Evolutionary conservation across 2,888 invertebrate species (phyloP).

Genomic region (Cyclophora albipunctata): DNA sequence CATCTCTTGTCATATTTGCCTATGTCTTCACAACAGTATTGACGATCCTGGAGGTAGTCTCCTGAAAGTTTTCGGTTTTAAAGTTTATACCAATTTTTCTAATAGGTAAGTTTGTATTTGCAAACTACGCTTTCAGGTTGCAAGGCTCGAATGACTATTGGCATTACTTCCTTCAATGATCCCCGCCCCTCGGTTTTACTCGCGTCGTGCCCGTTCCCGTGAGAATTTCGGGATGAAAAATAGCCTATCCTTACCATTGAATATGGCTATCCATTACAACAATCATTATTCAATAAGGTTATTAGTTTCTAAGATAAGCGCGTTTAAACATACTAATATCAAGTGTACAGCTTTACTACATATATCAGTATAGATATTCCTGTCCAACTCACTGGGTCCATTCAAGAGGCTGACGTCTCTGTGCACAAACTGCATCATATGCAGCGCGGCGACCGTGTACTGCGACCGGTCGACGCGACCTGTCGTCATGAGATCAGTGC

Average conservation of each 20-base stretch:
- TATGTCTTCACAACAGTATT: conserved; percentile 39
- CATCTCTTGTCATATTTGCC: conserved; percentile 38
- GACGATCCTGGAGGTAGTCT: conserved; percentile 37
- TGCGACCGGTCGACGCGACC: conserved; percentile 40
- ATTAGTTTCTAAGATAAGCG: no score
- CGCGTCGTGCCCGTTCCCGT: no score
- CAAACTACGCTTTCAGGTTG: no score
- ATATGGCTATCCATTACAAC: no score
- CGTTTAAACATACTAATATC: no score
- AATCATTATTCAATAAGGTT: no score
- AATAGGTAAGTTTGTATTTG: background rate
- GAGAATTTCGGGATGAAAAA: no score
- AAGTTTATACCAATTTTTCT: background rate
- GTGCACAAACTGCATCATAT: conserved; percentile 44
- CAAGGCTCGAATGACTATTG: no score
- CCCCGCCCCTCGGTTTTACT: no score
- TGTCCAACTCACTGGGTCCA: conserved; percentile 36
- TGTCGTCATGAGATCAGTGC: conserved; percentile 41
- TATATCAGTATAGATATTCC: no score
- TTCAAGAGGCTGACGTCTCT: conserved; percentile 44
- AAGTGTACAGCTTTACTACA: background rate
- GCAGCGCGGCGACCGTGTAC: conserved; percentile 39
- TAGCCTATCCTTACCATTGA: no score
- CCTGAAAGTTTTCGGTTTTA: conserved; percentile 27
- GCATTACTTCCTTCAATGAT: no score